Evolutionary conservation across 2,888 invertebrate species (phyloP).

Genomic region (Cryptocephalus primarius): DNA sequence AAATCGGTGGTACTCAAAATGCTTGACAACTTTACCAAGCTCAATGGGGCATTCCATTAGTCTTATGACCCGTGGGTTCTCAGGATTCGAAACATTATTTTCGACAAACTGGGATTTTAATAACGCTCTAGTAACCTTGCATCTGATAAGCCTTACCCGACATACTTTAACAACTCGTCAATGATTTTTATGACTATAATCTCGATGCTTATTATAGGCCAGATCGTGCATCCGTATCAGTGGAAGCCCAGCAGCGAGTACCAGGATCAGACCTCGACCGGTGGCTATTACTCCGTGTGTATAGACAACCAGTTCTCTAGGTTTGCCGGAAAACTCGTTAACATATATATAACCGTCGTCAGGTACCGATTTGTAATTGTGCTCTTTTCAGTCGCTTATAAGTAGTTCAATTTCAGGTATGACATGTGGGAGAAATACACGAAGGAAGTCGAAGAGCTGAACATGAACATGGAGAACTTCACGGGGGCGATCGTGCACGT

Average conservation of each 20-base stretch:
- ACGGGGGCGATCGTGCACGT: conserved; percentile 66
- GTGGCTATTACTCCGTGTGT: conserved; percentile 84
- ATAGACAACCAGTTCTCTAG: conserved; percentile 89
- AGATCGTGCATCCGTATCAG: conserved; percentile 80
- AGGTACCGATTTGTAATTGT: conserved; percentile 31
- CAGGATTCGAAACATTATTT: no score
- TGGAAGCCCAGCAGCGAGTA: conserved; percentile 86
- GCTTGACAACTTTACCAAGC: no score
- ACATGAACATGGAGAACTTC: conserved; percentile 82
- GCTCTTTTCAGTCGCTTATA: no score
- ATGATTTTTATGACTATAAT: no score
- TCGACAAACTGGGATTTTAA: no score
- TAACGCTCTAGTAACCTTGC: no score
- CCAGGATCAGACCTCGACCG: conserved; percentile 68
- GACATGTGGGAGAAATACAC: conserved; percentile 90
- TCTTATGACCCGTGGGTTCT: no score
- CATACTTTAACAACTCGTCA: no score
- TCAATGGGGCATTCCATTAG: no score
- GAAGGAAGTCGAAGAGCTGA: conserved; percentile 77
- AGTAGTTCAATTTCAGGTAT: conserved; percentile 35
- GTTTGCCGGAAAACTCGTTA: conserved; percentile 81
- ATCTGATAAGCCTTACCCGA: no score
- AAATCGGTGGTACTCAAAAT: no score
- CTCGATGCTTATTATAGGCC: conserved; percentile 19
- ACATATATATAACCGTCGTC: conserved; percentile 82